Base-by-base conservation (phyloP, 2,113 vertebrate species). In the Astatoreochromis straeleni region DNA sequence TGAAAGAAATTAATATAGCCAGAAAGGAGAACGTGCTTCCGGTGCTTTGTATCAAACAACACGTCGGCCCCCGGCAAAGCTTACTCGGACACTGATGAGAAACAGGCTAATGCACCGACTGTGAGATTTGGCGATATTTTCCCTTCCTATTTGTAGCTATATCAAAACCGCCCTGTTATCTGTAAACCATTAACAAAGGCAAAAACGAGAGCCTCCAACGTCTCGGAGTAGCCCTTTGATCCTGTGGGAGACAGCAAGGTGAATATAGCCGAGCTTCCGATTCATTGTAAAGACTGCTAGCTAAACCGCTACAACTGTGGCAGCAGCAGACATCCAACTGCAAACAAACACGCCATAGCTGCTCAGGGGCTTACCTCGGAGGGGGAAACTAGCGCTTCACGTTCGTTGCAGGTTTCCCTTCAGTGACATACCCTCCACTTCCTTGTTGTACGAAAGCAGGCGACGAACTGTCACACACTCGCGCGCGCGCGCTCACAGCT, bases 391-490 rank as follows among this genome's bases (percentile, higher is more conserved):
- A 55, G 80, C 16, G 4, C 13, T 17, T 11, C 12, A 3, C 14
- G 49, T 31, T 6, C 2, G 21, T 70, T 11, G 6, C 42, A 17
- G 70, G 40, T 26, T 26, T 8, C 14, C n/a, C 8, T 10, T 86
- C 14, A 79, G 31, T 4, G 7, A 3, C 5, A 10, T 19, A 21
- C 78, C 45, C 13, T 83, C 53, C 51, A 91, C 93, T 93, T 94
- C 93, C 91, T 93, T 58, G 53, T 94, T 87, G 38, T 49, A 19
- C 31, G 57, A 75, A 33, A 60, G 75, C 83, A 33, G 31, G 14
- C 63, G 85, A 80, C 84, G 19, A 84, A 75, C 86, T 87, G 90
- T 92, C 92, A 90, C 85, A 42, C 7, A 21, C 73, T 5, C 5
- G 21, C n/a, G 26, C 16, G 16, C 9, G 38, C 9, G 38, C 83